A percentile compares a stretch with the other conserved stretches of the same genome.
phyloP scores from a whole-genome alignment of 2,888 invertebrate genomes.

The Dione juno region DNA sequence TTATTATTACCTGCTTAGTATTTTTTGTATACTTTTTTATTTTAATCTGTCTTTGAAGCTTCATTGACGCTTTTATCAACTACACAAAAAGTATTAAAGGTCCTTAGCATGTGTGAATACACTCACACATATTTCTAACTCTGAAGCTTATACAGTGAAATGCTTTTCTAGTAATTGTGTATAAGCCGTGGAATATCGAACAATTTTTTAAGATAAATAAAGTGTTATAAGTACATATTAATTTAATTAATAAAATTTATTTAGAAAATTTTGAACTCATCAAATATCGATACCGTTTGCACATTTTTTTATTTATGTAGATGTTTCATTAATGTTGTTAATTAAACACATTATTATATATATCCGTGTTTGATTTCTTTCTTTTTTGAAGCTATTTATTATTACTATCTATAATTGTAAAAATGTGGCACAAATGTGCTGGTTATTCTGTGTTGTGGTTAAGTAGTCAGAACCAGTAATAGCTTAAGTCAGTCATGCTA shows the following conservation, averaged over 20 bases:
- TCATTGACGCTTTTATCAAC: neutral
- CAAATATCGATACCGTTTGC: neutral
- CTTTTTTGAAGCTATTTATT: neutral
- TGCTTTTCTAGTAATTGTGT: too few species aligned
- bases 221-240: too few species aligned
- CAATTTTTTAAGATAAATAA: too few species aligned
- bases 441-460: too few species aligned
- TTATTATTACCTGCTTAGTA: neutral
- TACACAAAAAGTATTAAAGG: neutral
- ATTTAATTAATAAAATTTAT: too few species aligned
- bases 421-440: too few species aligned
- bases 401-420: neutral
- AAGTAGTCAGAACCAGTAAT: too few species aligned
- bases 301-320: neutral
- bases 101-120: neutral
- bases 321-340: neutral
- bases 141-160: too few species aligned
- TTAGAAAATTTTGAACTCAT: too few species aligned
- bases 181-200: too few species aligned
- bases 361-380: neutral
- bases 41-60: neutral
- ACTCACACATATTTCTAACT: neutral
- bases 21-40: neutral
- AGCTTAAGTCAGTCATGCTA: too few species aligned
- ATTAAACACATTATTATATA: neutral